phyloP scores from a whole-genome alignment of 2,113 vertebrate species.

The Chaetodon trifascialis region DNA sequence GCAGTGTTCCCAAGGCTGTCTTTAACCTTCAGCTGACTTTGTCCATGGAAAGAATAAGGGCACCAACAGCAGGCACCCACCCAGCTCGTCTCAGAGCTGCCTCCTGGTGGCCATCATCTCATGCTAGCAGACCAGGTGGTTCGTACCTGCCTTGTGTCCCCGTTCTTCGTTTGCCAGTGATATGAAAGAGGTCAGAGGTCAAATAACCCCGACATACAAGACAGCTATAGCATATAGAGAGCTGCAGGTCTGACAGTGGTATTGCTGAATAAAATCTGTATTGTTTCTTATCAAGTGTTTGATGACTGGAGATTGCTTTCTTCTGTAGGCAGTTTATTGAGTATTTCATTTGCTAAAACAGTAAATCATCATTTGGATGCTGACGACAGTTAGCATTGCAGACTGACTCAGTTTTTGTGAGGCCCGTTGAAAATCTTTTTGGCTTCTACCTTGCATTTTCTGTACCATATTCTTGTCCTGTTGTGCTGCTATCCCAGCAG shows the following conservation, averaged over 20 bases:
- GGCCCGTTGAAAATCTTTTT: neutral
- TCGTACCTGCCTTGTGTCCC: constrained; percentile 12
- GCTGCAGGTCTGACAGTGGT: neutral
- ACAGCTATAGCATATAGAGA: neutral
- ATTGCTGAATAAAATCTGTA: neutral
- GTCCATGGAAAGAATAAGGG: constrained; percentile 28
- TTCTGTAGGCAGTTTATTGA: neutral
- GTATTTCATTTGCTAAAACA: neutral
- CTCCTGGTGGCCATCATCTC: constrained; percentile 46
- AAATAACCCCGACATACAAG: neutral
- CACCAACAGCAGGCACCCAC: constrained; percentile 10
- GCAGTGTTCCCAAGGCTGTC: constrained; percentile 19
- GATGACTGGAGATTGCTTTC: neutral
- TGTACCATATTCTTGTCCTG: neutral
- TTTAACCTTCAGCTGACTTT: constrained; percentile 76
- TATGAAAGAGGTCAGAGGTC: neutral
- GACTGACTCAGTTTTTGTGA: neutral
- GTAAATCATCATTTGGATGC: neutral
- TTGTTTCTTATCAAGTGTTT: neutral
- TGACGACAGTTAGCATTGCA: neutral
- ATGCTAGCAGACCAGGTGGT: constrained; percentile 48
- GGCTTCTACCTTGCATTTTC: neutral
- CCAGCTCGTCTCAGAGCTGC: constrained; percentile 32
- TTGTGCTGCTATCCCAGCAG: neutral
- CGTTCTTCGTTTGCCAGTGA: neutral